phyloP scores from a whole-genome alignment of 2,888 invertebrate genomes.

The Pycnomerus fuliginosus region DNA sequence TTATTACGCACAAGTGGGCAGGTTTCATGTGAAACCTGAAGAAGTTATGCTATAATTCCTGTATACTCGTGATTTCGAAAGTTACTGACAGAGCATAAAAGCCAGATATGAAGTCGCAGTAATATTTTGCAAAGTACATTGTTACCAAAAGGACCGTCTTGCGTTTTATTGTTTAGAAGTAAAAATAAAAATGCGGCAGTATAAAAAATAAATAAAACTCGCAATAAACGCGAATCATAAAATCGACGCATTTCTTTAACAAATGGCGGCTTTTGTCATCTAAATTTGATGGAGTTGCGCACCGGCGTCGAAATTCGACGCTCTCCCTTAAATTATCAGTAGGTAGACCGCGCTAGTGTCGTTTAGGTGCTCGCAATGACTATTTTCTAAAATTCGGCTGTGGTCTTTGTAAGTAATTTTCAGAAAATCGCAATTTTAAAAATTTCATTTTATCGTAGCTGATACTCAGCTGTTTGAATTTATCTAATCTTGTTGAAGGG shows the following conservation, averaged over 20 bases:
- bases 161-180: slow-evolving; percentile 28
- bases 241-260: slow-evolving; percentile 44
- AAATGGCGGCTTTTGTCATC: slow-evolving; percentile 52
- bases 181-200: slow-evolving; percentile 28
- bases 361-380: slow-evolving; percentile 53
- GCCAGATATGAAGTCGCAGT: slow-evolving; percentile 8
- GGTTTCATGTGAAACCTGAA: no score
- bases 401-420: slow-evolving; percentile 50
- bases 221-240: slow-evolving; percentile 32
- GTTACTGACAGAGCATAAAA: no score
- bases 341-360: slow-evolving; percentile 54
- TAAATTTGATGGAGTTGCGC: slow-evolving; percentile 53
- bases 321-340: slow-evolving; percentile 53
- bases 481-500: slow-evolving; percentile 2
- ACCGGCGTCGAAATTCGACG: slow-evolving; percentile 47
- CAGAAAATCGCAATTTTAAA: no score
- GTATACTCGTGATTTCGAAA: no score
- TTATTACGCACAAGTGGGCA: no score
- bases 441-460: no score
- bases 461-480: no score
- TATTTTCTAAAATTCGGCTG: slow-evolving; percentile 52
- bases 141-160: slow-evolving; percentile 20
- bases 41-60: no score
- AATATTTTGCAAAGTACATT: slow-evolving; percentile 11
- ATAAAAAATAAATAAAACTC: slow-evolving; percentile 33